Evolutionary conservation across 2,888 invertebrate species (phyloP).

Genomic region (Stenodema calcarata): DNA sequence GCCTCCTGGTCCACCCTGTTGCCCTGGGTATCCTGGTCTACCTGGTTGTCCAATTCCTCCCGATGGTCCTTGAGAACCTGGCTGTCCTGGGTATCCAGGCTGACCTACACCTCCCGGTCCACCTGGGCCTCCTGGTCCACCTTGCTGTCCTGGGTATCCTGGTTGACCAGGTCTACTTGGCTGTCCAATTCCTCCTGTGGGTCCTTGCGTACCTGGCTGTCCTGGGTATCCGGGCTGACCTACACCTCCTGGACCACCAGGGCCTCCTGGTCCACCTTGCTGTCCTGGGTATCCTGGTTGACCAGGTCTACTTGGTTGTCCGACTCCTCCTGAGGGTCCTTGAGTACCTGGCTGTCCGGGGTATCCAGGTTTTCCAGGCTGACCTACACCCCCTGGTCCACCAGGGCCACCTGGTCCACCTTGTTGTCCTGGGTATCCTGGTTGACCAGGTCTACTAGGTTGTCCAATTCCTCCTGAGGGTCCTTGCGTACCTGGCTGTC

Average conservation of each 20-base stretch:
- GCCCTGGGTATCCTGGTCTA: no score
- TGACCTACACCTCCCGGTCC: background rate
- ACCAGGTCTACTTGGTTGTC: constrained; percentile 43
- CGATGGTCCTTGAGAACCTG: no score
- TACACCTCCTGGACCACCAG: constrained; percentile 58
- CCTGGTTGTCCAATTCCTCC: no score
- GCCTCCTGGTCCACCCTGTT: no score
- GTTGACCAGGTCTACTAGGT: constrained; percentile 53
- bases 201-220: constrained; percentile 53
- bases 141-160: constrained; percentile 55
- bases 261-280: constrained; percentile 58
- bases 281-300: constrained; percentile 54
- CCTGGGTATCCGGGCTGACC: constrained; percentile 57
- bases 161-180: constrained; percentile 34
- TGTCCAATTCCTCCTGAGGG: no score
- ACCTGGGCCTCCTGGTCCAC: constrained; percentile 55
- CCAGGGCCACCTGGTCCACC: background rate
- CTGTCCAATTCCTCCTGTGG: constrained; percentile 54
- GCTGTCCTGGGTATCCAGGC: no score
- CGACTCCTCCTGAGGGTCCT: constrained; percentile 48
- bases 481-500: constrained; percentile 32
- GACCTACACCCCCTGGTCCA: background rate
- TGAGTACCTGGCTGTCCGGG: constrained; percentile 50
- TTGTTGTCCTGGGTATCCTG: constrained; percentile 53
- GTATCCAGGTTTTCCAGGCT: constrained; percentile 42